These are phyloP conservation scores for Podargus strigoides DNA, from an alignment of 2,797 vertebrate species.

Conservation along the genomic window DNA sequence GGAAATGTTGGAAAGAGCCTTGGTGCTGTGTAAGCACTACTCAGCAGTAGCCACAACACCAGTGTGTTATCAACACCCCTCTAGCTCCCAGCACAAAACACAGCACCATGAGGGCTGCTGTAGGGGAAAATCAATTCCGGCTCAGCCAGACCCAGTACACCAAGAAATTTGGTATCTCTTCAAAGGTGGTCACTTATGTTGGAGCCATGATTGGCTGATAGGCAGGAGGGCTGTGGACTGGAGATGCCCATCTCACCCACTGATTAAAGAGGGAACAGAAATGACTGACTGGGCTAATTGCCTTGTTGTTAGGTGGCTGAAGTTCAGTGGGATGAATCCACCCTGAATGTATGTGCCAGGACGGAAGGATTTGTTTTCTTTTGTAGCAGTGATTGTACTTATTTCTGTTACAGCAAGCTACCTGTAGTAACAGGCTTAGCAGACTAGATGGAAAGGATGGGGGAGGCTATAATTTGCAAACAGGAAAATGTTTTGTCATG, in stretches of 20 bases:
- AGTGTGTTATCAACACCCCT: too few relatives aligned
- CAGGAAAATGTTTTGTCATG: not conserved
- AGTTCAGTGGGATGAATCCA: not conserved
- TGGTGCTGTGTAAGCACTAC: too few relatives aligned
- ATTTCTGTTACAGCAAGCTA: constrained; percentile 11
- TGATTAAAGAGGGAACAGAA: not conserved
- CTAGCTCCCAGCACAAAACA: too few relatives aligned
- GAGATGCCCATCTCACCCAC: not conserved
- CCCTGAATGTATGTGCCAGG: not conserved
- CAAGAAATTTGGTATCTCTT: not conserved
- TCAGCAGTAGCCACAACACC: too few relatives aligned
- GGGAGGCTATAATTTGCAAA: not conserved
- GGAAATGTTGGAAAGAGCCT: too few relatives aligned
- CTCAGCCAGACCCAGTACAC: too few relatives aligned
- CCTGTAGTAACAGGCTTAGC: constrained; percentile 17
- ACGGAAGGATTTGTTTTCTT: not conserved
- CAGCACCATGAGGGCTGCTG: too few relatives aligned
- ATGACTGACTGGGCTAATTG: not conserved
- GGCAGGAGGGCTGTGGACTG: not conserved
- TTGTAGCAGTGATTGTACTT: not conserved
- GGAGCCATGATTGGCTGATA: not conserved
- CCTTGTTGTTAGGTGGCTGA: not conserved
- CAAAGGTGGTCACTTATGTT: not conserved
- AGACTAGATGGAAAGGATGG: not conserved
- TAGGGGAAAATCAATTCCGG: too few relatives aligned